Evolutionary conservation across 2,888 invertebrate genomes (phyloP), one percentile per base, ranked within the genome.

Genomic region (Amorpha juglandis): DNA sequence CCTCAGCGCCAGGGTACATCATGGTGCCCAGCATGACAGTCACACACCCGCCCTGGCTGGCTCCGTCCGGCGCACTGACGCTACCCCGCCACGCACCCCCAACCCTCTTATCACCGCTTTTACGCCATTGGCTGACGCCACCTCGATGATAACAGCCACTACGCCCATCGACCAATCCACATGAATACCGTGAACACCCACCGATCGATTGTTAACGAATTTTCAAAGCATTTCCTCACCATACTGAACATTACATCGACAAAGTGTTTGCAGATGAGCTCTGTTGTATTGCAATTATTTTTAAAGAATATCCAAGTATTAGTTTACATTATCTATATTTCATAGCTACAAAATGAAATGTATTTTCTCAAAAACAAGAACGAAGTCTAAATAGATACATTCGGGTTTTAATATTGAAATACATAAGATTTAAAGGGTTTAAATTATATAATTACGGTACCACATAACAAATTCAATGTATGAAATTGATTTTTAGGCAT

Each of bases 141-240:
- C 73, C 77, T 76, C 80, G 71, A 78, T 88, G 92, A 91, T 92
- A 90, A 91, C 89, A 86, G 76, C 76, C 79, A 87, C 80, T 91
- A 92, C 93, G 92, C 93, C 93, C 87, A 85, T 73, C 83, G 78
- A 85, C 91, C 92, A 91, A 91, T 90, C 88, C 83, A 72, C 79
- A 76, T 75, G 66, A 69, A 71, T 71, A 73, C 71, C 66, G 74
- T 81, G 74, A 81, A 87, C 92, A 89, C 91, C 91, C 90, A 92
- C 81, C 87, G 87, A 92, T 92, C 91, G 92, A 91, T 91, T 81
- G 79, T 79, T 77, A 73, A 80, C 77, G 73, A 88, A 86, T 87
- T 89, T 89, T 88, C 87, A 81, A 83, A 80, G 78, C 78, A 83
- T 87, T 88, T 87, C 83, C 87, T 82, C 79, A 75, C 82, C 76